Evolutionary conservation across 2,797 vertebrate genomes (phyloP), one percentile per base, ranked within the genome.

Genomic region (Lutjanus argentimaculatus): DNA sequence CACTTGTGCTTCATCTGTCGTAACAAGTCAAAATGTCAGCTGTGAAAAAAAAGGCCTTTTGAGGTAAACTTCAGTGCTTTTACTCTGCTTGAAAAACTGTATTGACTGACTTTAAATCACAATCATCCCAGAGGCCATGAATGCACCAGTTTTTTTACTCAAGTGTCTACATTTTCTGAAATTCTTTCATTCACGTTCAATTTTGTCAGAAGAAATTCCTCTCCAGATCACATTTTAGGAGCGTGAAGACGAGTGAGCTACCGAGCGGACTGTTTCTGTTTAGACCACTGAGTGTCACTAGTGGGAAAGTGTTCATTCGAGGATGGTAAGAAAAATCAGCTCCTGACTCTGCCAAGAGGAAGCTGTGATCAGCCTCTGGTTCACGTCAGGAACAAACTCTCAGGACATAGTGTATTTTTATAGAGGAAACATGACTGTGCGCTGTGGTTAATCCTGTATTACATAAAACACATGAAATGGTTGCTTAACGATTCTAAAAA

Each of bases 231-330:
- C 30, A 5, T 58, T 67, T 49, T 53, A 3, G 30, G 52, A 49
- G 25, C 8, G 45, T 11, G 48, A 53, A 74, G n/a, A 22, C 0
- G 49, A 21, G 11, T 42, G 53, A 67, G 48, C 76, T 59, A 66
- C 63, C 21, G 1, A 42, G 42, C 22, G 0, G 71, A 49, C 68
- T 43, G 65, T 89, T 83, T 84, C 81, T n/a, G 12, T 66, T 72
- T 53, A 46, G 62, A 49, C 89, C 82, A 87, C 89, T 70, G 79
- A 75, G 86, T 84, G 90, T 94, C 90, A 92, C 83, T 84, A 77
- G 75, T 69, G 78, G 67, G 79, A 79, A 67, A 40, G 52, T n/a
- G 42, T 36, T 75, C 19, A 10, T 19, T 68, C 11, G 40, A 21
- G 36, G 51, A 52, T 0, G n/a, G 0, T 40, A 40, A 25, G 3